Conservation (phyloP, 2,888 invertebrate genomes). For the Apodemia mormo region DNA sequence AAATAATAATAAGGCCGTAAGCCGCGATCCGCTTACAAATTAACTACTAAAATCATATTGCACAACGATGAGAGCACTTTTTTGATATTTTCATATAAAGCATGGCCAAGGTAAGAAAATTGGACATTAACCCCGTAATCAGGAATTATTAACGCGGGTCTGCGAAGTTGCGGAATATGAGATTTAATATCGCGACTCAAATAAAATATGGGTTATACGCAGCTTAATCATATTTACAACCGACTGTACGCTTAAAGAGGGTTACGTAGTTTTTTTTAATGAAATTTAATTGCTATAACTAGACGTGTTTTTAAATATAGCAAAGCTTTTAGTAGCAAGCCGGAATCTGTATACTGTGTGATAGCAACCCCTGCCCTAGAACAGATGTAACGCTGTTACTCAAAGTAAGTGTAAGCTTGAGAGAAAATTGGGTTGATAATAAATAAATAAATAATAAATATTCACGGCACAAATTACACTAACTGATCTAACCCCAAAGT, state of each 20-base stretch:
- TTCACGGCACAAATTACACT: too few relatives aligned
- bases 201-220: constrained; percentile 19
- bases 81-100: constrained; percentile 55
- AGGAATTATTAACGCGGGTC: constrained; percentile 57
- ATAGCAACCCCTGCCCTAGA: too few relatives aligned
- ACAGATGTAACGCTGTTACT: too few relatives aligned
- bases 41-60: constrained; percentile 27
- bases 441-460: too few relatives aligned
- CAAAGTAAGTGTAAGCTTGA: too few relatives aligned
- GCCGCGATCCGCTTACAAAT: constrained; percentile 10
- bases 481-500: too few relatives aligned
- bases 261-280: background rate
- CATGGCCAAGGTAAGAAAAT: constrained; percentile 60
- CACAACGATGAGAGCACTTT: constrained; percentile 52
- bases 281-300: too few relatives aligned
- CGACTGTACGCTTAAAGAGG: background rate
- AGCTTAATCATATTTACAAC: constrained; percentile 1
- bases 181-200: constrained; percentile 24
- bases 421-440: too few relatives aligned
- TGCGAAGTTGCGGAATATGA: constrained; percentile 33
- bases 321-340: too few relatives aligned
- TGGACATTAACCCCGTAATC: constrained; percentile 65
- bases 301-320: too few relatives aligned
- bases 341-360: too few relatives aligned
- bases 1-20: background rate